A percentile compares a stretch with the other conserved stretches of the same genome.
Conservation (phyloP, 1,140 invertebrate genomes). For the Saccostrea cuccullata region DNA sequence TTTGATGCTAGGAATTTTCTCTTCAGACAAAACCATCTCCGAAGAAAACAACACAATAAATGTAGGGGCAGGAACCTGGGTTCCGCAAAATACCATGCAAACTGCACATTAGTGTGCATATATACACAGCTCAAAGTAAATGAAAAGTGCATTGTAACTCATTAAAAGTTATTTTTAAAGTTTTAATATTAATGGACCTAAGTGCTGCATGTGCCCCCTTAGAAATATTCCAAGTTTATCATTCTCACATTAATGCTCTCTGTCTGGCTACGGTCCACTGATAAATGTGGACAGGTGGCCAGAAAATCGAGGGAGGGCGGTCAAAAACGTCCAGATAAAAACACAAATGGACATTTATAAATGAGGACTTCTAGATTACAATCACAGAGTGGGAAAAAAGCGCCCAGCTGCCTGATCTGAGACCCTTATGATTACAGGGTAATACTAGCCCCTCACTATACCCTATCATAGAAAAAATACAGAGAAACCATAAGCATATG, state of each 20-base stretch:
- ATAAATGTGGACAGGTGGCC: conserved; percentile 19
- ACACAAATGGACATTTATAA: conserved; percentile 25
- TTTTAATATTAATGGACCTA: neutral
- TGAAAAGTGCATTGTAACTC: neutral
- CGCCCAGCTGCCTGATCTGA: neutral
- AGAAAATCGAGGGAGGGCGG: neutral
- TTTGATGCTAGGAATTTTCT: neutral
- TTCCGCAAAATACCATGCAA: neutral
- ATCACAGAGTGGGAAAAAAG: neutral
- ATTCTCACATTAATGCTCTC: conserved; percentile 10
- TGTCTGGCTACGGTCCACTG: neutral
- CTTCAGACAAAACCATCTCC: neutral
- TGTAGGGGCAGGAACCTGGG: neutral
- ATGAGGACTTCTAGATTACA: conserved; percentile 4
- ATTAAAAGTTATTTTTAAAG: neutral
- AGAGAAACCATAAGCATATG: neutral
- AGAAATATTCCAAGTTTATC: neutral
- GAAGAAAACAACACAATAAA: neutral
- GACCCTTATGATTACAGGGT: neutral
- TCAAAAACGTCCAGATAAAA: neutral
- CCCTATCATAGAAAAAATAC: neutral
- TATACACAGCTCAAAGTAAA: neutral
- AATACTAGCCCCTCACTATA: neutral
- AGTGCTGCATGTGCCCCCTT: neutral
- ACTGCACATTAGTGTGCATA: too few relatives aligned